A percentile compares a stretch with the other conserved stretches of the same genome.
These are phyloP conservation scores for Vesta saturnalis DNA, from an alignment of 2,888 invertebrate genomes.

Conservation along the genomic window DNA sequence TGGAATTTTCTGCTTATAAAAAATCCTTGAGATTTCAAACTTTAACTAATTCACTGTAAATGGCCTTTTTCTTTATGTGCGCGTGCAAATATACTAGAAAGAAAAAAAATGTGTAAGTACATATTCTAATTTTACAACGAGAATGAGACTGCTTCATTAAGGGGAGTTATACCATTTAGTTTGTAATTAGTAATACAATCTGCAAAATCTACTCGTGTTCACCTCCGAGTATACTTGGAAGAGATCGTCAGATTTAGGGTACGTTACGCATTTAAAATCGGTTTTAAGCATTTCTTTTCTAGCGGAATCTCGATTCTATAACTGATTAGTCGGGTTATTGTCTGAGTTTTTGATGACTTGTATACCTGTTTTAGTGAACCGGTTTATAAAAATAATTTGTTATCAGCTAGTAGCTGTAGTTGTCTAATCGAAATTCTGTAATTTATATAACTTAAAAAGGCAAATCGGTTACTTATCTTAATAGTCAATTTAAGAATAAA, in stretches of 20 bases:
- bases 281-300: too few species aligned
- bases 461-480: slow-evolving; percentile 21
- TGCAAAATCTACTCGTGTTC: slow-evolving; percentile 22
- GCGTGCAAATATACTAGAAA: neutral
- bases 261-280: slow-evolving; percentile 15
- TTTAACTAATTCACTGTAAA: too few species aligned
- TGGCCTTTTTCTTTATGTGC: too few species aligned
- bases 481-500: slow-evolving; percentile 23
- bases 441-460: slow-evolving; percentile 21
- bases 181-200: slow-evolving; percentile 31
- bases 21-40: too few species aligned
- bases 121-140: slow-evolving; percentile 21
- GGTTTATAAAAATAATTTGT: slow-evolving; percentile 18
- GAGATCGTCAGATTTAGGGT: slow-evolving; percentile 23
- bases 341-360: neutral
- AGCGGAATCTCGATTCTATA: too few species aligned
- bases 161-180: slow-evolving; percentile 24
- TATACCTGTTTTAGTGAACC: slow-evolving; percentile 19
- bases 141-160: slow-evolving; percentile 24
- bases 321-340: too few species aligned
- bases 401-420: slow-evolving; percentile 20
- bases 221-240: slow-evolving; percentile 23
- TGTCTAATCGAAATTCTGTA: slow-evolving; percentile 23
- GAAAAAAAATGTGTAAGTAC: slow-evolving; percentile 16
- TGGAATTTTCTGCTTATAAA: too few species aligned